Percentiles rank a stretch among this genome's conserved stretches.
Conservation (phyloP, 2,797 vertebrate genomes). For the Benthosema pterotum region DNA sequence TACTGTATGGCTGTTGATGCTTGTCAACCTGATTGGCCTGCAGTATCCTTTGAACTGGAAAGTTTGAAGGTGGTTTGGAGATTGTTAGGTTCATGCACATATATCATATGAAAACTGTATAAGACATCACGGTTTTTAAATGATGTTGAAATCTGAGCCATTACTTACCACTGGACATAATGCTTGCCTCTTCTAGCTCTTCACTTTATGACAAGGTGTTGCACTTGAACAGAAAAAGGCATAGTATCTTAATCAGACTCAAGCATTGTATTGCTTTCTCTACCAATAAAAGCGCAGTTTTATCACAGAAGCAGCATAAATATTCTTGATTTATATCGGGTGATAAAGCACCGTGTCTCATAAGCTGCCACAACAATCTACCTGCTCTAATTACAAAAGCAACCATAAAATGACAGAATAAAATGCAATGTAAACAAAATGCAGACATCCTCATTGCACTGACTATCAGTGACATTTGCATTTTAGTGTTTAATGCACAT, state of each 20-base stretch:
- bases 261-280: constrained; percentile 21
- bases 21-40: constrained; percentile 36
- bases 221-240: neutral
- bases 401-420: constrained; percentile 81
- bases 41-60: constrained; percentile 48
- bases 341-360: constrained; percentile 80
- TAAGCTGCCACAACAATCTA: constrained; percentile 82
- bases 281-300: constrained; percentile 61
- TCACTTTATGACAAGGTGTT: constrained; percentile 1
- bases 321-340: constrained; percentile 80
- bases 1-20: constrained; percentile 49
- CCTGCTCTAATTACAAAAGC: constrained; percentile 83
- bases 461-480: constrained; percentile 66
- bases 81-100: constrained; percentile 29
- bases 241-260: neutral
- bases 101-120: constrained; percentile 23
- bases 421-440: constrained; percentile 78
- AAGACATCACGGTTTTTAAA: neutral
- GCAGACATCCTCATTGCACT: constrained; percentile 70
- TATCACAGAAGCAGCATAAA: constrained; percentile 75
- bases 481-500: constrained; percentile 60
- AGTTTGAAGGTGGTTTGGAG: constrained; percentile 45
- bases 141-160: constrained; percentile 12
- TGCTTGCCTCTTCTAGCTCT: constrained; percentile 8
- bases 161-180: constrained; percentile 1